Percentiles rank a stretch among this genome's conserved stretches.
Evolutionary conservation across 2,797 vertebrate genomes (phyloP).

Genomic region (Schizopygopsis malacanthus): DNA sequence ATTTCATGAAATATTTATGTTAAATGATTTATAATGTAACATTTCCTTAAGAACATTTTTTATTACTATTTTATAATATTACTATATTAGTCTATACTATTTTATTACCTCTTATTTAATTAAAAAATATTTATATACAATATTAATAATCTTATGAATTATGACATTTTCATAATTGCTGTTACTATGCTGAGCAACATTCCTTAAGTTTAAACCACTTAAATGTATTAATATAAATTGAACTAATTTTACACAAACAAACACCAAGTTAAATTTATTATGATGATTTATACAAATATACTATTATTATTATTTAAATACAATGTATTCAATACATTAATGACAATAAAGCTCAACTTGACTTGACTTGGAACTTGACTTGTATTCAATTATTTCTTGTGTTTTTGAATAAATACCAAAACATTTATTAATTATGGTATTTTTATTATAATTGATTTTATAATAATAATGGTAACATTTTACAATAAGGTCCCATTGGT

Average conservation of each 20-base stretch:
- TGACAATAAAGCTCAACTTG: no score
- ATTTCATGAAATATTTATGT: background rate
- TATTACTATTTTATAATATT: background rate
- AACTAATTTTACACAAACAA: background rate
- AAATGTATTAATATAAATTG: background rate
- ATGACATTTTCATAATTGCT: background rate
- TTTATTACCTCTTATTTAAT: background rate
- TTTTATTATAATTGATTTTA: background rate
- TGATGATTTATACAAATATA: background rate
- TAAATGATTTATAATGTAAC: background rate
- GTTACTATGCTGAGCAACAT: background rate
- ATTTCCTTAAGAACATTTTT: no score
- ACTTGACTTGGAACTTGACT: no score
- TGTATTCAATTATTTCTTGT: background rate
- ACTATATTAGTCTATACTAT: no score
- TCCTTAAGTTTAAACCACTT: background rate
- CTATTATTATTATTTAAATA: background rate
- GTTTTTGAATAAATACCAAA: no score
- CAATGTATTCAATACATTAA: background rate
- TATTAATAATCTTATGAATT: background rate
- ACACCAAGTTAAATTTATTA: background rate
- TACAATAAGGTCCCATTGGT: background rate
- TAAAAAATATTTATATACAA: no score
- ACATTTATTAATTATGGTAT: no score
- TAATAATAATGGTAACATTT: no score